Base-by-base conservation (phyloP, 2,888 invertebrate species). In the Leptopilina syphax region DNA sequence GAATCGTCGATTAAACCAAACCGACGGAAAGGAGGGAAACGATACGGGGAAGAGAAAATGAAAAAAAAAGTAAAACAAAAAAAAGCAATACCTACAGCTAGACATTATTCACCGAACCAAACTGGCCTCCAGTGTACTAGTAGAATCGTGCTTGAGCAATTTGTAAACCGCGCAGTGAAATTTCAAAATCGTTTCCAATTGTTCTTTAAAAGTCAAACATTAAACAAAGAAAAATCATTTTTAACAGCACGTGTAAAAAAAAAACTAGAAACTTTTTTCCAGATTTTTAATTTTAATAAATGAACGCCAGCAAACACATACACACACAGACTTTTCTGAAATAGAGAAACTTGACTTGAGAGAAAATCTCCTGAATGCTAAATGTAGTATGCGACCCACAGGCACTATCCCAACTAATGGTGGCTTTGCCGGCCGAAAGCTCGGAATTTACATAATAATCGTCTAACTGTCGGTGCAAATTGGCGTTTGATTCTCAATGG, bases 361-460 rank as follows among this genome's bases (percentile, higher is more conserved):
- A 27, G 76, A 77, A 82, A 80, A 82, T 77, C 82, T 60, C 76
- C 65, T 78, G 79, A 79, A 82, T 79, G 79, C 67, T 78, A 77
- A 79, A 80, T 82, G 79, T 78, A 77, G 77, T 79, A 79, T 78
- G 76, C 76, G 79, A 73, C 78, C 79, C 79, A 77, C 68, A 76
- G 76, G 70, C 68, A 65, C 65, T 77, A 80, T 79, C 79, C 44
- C 79, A 68, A 80, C 80, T 82, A 82, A 82, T 82, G 79, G 80
- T 47, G 77, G 77, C 77, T 80, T 65, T 79, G 76, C 77, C 66
- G 76, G 67, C 79, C 80, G 78, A 80, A 79, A 82, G 79, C 77
- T 68, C 60, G 78, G 79, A 57, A 82, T 82, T 79, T 80, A 77
- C 82, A 82, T 82, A 82, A 82, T 82, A 80, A 82, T 80, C 82